phyloP scores from a whole-genome alignment of 2,797 vertebrate genomes.

The Gephyroberyx darwinii region DNA sequence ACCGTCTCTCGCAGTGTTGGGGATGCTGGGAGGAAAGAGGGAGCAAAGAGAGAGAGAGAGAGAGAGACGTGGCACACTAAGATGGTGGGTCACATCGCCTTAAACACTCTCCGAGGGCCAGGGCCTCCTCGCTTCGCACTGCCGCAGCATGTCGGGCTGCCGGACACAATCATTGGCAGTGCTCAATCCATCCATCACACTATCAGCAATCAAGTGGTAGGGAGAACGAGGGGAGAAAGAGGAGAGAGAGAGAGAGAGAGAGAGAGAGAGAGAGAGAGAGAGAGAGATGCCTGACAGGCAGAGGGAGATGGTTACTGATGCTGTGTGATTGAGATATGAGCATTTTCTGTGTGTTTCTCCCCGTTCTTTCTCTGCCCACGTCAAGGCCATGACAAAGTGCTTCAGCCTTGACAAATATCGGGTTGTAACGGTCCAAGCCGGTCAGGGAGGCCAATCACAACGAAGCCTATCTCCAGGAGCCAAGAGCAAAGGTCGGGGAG shows the following conservation, averaged over 20 bases:
- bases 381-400: conserved; percentile 40
- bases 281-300: conserved; percentile 39
- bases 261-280: background rate
- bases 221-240: background rate
- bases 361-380: conserved; percentile 2
- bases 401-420: conserved; percentile 57
- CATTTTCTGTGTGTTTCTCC: conserved; percentile 11
- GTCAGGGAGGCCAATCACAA: conserved; percentile 43
- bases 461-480: conserved; percentile 18
- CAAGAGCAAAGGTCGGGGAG: background rate
- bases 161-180: conserved; percentile 55
- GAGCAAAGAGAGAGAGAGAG: background rate
- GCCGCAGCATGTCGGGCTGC: conserved; percentile 34
- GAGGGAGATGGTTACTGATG: conserved; percentile 11
- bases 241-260: background rate
- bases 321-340: conserved; percentile 38
- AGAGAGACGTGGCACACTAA: background rate
- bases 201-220: conserved; percentile 33
- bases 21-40: background rate
- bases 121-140: conserved; percentile 15
- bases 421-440: conserved; percentile 42
- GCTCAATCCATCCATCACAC: conserved; percentile 54
- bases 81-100: conserved; percentile 14
- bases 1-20: conserved; percentile 27
- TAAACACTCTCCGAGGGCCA: conserved; percentile 3